These are phyloP conservation scores for Edolisoma coerulescens DNA, from an alignment of 2,113 vertebrate species.

Conservation along the genomic window DNA sequence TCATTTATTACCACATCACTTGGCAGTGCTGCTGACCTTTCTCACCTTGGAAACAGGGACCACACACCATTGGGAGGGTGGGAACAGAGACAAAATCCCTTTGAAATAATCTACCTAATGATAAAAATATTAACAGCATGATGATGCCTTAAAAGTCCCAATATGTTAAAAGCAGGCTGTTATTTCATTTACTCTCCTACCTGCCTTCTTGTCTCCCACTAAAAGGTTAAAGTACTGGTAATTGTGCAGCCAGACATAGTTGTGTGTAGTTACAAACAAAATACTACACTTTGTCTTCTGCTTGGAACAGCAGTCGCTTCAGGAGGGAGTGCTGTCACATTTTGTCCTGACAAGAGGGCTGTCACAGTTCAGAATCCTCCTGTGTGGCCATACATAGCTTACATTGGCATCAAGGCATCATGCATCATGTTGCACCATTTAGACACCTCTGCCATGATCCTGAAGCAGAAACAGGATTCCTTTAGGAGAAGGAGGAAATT, in stretches of 20 bases:
- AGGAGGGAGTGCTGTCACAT: background rate
- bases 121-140: background rate
- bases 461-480: background rate
- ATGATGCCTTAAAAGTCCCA: background rate
- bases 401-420: background rate
- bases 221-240: background rate
- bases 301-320: background rate
- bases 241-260: background rate
- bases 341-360: background rate
- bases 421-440: background rate
- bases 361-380: background rate
- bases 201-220: background rate
- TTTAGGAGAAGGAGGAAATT: background rate
- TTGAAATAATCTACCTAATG: background rate
- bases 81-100: conserved; percentile 20
- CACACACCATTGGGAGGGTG: background rate
- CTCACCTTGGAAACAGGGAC: conserved; percentile 43
- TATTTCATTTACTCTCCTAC: background rate
- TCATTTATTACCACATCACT: conserved; percentile 59
- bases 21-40: conserved; percentile 3
- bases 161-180: background rate
- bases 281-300: background rate
- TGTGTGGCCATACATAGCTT: background rate
- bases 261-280: background rate
- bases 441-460: background rate